These are phyloP conservation scores for Plebejus melissa DNA, from an alignment of 2,888 invertebrate species.

Conservation along the genomic window DNA sequence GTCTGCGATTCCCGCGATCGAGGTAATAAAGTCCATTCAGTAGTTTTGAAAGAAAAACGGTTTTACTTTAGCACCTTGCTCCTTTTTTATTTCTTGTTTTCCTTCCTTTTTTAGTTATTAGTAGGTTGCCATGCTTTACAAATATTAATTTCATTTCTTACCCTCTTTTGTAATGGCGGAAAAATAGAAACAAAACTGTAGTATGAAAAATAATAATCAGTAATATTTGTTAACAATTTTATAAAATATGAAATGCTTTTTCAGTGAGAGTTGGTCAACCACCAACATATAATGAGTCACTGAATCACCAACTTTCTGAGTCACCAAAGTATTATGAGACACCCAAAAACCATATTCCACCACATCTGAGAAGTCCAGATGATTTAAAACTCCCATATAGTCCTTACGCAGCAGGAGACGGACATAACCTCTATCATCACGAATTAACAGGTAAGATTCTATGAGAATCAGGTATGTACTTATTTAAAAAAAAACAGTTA, in stretches of 20 bases:
- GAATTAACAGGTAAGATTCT: conserved; percentile 55
- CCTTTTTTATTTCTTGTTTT: too few species aligned
- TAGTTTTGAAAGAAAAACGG: too few species aligned
- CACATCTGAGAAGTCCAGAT: conserved; percentile 51
- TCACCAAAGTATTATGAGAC: conserved; percentile 64
- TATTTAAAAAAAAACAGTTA: not conserved
- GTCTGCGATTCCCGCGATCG: too few species aligned
- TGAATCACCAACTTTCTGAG: conserved; percentile 54
- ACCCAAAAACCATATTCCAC: conserved; percentile 55
- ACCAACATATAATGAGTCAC: conserved; percentile 67
- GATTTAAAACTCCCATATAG: conserved; percentile 58
- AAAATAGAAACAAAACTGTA: not conserved
- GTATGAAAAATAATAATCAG: not conserved
- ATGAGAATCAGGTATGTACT: not conserved
- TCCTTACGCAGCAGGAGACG: conserved; percentile 68
- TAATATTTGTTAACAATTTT: not conserved
- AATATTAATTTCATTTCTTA: too few species aligned
- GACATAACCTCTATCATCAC: conserved; percentile 65
- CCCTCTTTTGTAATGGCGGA: conserved; percentile 24
- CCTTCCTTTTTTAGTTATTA: too few species aligned
- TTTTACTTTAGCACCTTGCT: too few species aligned
- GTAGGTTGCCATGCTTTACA: too few species aligned
- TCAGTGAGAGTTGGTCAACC: conserved; percentile 54
- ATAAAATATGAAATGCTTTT: conserved; percentile 26
- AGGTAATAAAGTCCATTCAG: too few species aligned